phyloP scores from a whole-genome alignment of 2,797 vertebrate species.

The Heliangelus exortis region DNA sequence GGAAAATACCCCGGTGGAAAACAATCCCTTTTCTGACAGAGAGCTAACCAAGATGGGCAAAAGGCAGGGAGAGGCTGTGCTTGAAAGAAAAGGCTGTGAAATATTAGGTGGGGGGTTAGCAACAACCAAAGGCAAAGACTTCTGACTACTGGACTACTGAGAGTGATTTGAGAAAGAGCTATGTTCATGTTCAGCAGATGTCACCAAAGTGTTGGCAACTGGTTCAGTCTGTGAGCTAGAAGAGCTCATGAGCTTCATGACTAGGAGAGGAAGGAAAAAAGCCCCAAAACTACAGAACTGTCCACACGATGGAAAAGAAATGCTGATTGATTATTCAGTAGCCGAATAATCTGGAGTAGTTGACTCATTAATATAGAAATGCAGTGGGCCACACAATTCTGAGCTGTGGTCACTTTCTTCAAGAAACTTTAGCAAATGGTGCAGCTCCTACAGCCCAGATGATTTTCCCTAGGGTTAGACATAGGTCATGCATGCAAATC shows the following conservation, averaged over 20 bases:
- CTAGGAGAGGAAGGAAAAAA: rapidly evolving
- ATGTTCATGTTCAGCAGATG: rapidly evolving
- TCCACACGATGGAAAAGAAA: background rate
- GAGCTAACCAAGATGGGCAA: background rate
- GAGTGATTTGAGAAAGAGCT: background rate
- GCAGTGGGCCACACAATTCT: background rate
- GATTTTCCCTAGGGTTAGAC: background rate
- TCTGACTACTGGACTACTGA: rapidly evolving
- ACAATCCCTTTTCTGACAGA: background rate
- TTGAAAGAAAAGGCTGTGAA: background rate
- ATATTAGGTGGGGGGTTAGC: background rate
- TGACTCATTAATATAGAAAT: background rate
- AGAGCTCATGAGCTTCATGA: background rate
- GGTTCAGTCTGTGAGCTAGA: background rate
- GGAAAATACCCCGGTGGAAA: background rate
- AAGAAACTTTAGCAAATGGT: background rate
- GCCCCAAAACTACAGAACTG: background rate
- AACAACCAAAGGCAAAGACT: background rate
- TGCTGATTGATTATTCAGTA: background rate
- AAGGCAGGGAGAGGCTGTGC: background rate
- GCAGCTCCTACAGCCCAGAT: background rate
- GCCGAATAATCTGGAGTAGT: background rate
- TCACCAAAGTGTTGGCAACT: background rate
- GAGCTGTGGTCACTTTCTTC: background rate
- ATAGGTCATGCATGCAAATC: background rate